Conservation (phyloP, 2,888 invertebrate genomes). For the Meganola albula region DNA sequence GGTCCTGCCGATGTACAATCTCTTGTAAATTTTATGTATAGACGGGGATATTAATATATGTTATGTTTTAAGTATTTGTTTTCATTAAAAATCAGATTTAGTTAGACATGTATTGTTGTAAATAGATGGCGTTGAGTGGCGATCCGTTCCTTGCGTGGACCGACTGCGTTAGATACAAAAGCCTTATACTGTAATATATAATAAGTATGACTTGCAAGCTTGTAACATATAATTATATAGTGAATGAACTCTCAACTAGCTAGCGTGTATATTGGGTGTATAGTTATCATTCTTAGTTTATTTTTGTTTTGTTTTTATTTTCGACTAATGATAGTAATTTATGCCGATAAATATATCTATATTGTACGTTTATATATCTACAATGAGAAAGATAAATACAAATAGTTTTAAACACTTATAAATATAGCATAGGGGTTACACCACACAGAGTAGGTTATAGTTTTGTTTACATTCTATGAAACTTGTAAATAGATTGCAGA, state of each 20-base stretch:
- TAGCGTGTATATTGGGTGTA: conserved; percentile 77
- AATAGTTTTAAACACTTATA: conserved; percentile 72
- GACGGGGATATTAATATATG: conserved; percentile 75
- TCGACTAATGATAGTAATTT: conserved; percentile 75
- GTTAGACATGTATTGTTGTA: conserved; percentile 45
- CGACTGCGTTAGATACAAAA: conserved; percentile 54
- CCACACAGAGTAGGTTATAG: conserved; percentile 67
- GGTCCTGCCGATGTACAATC: conserved; percentile 64
- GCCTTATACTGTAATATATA: conserved; percentile 69
- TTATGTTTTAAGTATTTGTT: conserved; percentile 55
- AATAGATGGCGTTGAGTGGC: conserved; percentile 40
- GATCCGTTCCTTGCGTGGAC: conserved; percentile 32
- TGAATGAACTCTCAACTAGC: conserved; percentile 61
- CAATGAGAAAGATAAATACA: conserved; percentile 68
- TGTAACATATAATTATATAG: conserved; percentile 68
- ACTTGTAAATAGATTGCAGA: conserved; percentile 71
- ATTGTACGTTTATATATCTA: conserved; percentile 64
- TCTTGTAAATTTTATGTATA: conserved; percentile 75
- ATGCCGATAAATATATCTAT: conserved; percentile 69
- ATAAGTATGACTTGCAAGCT: conserved; percentile 54
- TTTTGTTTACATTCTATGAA: conserved; percentile 71
- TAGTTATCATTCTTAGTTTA: conserved; percentile 65
- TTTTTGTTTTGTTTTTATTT: conserved; percentile 62
- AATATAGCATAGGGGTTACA: conserved; percentile 73
- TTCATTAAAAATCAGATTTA: conserved; percentile 47